These are phyloP conservation scores for Himalopsyche phryganea DNA, from an alignment of 1,140 invertebrate species.

Conservation along the genomic window DNA sequence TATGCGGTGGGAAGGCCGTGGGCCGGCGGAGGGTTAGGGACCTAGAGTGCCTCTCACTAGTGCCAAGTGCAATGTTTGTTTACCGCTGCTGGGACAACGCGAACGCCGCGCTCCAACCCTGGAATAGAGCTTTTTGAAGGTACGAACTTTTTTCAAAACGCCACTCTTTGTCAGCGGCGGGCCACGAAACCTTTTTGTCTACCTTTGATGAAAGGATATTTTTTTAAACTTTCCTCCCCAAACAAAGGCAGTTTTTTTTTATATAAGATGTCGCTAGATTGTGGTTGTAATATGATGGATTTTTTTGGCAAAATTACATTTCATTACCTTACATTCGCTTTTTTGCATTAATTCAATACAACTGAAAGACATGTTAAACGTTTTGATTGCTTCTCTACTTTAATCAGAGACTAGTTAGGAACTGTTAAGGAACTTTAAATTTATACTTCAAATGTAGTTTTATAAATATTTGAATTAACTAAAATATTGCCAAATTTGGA, in stretches of 20 bases:
- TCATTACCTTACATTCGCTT: background rate
- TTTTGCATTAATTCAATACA: no score
- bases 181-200: constrained; percentile 11
- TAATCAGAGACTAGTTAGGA: no score
- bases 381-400: no score
- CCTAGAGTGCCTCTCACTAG: background rate
- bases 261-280: background rate
- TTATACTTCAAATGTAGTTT: no score
- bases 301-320: background rate
- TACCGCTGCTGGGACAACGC: background rate
- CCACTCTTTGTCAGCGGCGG: constrained; percentile 10
- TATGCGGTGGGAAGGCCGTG: constrained; percentile 6
- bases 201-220: constrained; percentile 16
- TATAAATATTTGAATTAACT: no score
- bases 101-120: background rate
- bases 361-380: no score
- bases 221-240: constrained; percentile 5
- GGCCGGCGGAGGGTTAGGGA: background rate
- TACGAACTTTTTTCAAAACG: constrained; percentile 7
- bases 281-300: background rate
- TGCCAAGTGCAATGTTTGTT: constrained; percentile 1
- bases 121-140: constrained; percentile 1
- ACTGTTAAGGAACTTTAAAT: no score
- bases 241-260: background rate
- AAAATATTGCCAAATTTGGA: no score